Percentiles rank a stretch among this genome's conserved stretches.
phyloP scores from a whole-genome alignment of 2,113 vertebrate species.

The Pseudolaguvia tuberculata region DNA sequence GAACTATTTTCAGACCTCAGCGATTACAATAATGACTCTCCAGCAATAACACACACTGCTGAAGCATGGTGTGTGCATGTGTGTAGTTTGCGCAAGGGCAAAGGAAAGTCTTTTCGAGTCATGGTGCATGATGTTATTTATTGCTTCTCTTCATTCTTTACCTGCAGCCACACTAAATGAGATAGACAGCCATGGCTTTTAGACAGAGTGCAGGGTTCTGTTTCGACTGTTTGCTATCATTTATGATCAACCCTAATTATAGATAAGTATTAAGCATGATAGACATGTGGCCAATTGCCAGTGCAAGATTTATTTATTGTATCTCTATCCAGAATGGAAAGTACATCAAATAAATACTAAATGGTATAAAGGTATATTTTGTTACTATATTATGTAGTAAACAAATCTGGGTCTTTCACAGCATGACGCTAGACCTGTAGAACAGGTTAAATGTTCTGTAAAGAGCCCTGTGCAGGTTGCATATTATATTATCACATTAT shows the following conservation, averaged over 20 bases:
- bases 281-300: slow-evolving; percentile 9
- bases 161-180: slow-evolving; percentile 11
- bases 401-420: too few species aligned
- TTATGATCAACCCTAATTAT: slow-evolving; percentile 16
- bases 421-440: too few species aligned
- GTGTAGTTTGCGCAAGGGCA: slow-evolving; percentile 16
- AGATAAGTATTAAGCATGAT: slow-evolving; percentile 6
- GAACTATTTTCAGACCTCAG: slow-evolving; percentile 33
- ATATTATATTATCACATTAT: too few species aligned
- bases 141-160: neutral
- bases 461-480: too few species aligned
- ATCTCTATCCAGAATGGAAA: neutral
- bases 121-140: slow-evolving; percentile 13
- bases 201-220: neutral
- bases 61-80: slow-evolving; percentile 33
- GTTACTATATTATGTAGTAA: neutral
- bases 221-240: neutral
- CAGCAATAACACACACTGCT: slow-evolving; percentile 41
- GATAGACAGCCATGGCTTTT: slow-evolving; percentile 14
- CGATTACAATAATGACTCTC: slow-evolving; percentile 55
- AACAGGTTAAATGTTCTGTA: too few species aligned
- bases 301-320: neutral
- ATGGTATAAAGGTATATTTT: neutral
- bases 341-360: neutral
- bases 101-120: slow-evolving; percentile 27